Base-by-base conservation (phyloP, 2,797 vertebrate species). In the Mus minutoides region DNA sequence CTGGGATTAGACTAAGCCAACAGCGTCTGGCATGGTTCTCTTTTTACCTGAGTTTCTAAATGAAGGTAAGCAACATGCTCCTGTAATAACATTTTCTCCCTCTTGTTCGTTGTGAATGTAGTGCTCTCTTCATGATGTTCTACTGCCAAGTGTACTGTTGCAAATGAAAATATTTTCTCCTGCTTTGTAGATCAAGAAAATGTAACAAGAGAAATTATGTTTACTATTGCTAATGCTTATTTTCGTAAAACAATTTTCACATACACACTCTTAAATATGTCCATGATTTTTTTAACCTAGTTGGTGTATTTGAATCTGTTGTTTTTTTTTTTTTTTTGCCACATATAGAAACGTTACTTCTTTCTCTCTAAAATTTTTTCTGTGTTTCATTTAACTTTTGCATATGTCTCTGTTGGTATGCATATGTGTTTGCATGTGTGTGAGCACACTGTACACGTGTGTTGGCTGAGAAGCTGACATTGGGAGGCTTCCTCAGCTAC, bases 141-240 rank as follows among this genome's bases (percentile, higher is more conserved):
- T 83, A 54, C n/a, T 29, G n/a, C 24, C 24, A 62, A 56, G 76
- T 89, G 34, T 77, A 0, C 37, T 64, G 4, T 82, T 95, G n/a
- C 31, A 76, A 90, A 92, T 69, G 77, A 26, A 91, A 62, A 49
- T 90, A 67, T n/a, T 71, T 14, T 92, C 29, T 95, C 2, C 14
- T 79, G 69, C 7, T 94, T 92, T 91, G 8, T 90, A 76, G 49
- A 58, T 84, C 43, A 96, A 69, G 52, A 83, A 96, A 75, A 17
- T 82, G 34, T 3, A 16, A 64, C 17, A 58, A 58, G 17, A 54
- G 31, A 90, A 95, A 85, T 64, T 88, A 52, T 54, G 31, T 49
- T 73, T 92, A 76, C 64, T 88, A 21, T 58, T 88, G 19, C 40
- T 85, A 5, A 67, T 60, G 26, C 43, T 88, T 76, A 16, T 75